These are phyloP conservation scores for Nyctalus aviator DNA, from an alignment of 2,797 vertebrate species.

Conservation along the genomic window DNA sequence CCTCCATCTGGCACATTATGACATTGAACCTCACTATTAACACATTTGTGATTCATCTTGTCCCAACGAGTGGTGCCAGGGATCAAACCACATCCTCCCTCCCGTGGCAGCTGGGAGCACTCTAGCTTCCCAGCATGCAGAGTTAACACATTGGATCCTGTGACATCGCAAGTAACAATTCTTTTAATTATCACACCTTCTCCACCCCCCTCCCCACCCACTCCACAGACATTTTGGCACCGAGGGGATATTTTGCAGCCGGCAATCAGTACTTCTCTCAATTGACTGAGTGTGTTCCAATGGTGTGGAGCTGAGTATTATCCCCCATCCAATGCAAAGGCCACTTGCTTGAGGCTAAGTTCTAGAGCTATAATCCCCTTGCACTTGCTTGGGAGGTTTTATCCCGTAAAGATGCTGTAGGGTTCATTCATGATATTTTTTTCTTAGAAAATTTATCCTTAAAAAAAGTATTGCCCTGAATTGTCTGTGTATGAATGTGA, in stretches of 20 bases:
- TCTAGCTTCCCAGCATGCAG: conserved; percentile 83
- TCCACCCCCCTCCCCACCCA: conserved; percentile 81
- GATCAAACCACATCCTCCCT: conserved; percentile 77
- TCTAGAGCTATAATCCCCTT: neutral
- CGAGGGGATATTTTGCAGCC: conserved; percentile 82
- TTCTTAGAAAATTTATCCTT: neutral
- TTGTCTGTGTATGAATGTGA: neutral
- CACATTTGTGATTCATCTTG: conserved; percentile 87
- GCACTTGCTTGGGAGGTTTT: neutral
- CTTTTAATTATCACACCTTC: conserved; percentile 89
- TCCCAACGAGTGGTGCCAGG: conserved; percentile 86
- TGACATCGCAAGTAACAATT: conserved; percentile 87
- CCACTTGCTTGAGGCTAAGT: neutral
- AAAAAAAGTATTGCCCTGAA: neutral
- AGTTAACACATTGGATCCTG: conserved; percentile 84
- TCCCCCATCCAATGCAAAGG: conserved; percentile 62
- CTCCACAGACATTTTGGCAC: conserved; percentile 85
- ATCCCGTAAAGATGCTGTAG: neutral
- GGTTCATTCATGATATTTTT: neutral
- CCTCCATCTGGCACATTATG: conserved; percentile 88
- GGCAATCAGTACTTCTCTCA: conserved; percentile 84
- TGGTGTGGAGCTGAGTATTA: conserved; percentile 78
- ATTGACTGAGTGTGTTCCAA: conserved; percentile 83
- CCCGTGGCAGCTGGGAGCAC: conserved; percentile 85
- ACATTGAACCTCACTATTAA: conserved; percentile 85